phyloP scores from a whole-genome alignment of 2,888 invertebrate genomes.

The Aromia moschata region DNA sequence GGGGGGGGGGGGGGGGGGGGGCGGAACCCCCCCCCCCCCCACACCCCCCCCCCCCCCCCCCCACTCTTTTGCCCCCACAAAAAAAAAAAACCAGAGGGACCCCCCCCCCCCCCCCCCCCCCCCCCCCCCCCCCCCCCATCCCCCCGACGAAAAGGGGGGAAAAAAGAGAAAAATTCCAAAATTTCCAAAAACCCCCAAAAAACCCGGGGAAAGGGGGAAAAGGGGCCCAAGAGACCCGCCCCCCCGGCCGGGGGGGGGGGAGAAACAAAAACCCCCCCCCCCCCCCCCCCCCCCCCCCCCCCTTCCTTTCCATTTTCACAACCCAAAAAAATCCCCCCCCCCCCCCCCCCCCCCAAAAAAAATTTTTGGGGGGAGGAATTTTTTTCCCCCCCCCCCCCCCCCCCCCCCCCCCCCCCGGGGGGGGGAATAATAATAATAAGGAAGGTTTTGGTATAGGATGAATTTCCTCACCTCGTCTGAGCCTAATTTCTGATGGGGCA shows the following conservation, averaged over 20 bases:
- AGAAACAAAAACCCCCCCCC: too few relatives aligned
- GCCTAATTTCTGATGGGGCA: too few relatives aligned
- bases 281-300: neutral
- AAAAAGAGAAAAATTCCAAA: too few relatives aligned
- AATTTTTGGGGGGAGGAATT: too few relatives aligned
- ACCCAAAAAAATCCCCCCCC: neutral
- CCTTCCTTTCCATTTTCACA: neutral
- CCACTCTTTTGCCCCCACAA: neutral
- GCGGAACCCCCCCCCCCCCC: neutral
- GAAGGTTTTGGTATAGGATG: too few relatives aligned
- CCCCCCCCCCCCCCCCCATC: neutral
- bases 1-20: too few relatives aligned
- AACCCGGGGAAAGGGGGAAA: too few relatives aligned
- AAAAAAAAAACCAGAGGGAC: too few relatives aligned
- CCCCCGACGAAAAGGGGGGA: too few relatives aligned
- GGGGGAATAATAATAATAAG: too few relatives aligned
- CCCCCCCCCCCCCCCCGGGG: neutral
- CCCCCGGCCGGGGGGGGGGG: neutral
- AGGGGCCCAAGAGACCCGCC: too few relatives aligned
- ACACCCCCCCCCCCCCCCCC: neutral
- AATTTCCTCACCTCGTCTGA: too few relatives aligned
- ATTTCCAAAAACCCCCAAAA: neutral
- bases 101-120: neutral
- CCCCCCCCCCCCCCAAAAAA: neutral
- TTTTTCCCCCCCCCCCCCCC: neutral